Evolutionary conservation across 2,888 invertebrate species (phyloP), one percentile per base, ranked within the genome.

Genomic region (Cantharis nigra): DNA sequence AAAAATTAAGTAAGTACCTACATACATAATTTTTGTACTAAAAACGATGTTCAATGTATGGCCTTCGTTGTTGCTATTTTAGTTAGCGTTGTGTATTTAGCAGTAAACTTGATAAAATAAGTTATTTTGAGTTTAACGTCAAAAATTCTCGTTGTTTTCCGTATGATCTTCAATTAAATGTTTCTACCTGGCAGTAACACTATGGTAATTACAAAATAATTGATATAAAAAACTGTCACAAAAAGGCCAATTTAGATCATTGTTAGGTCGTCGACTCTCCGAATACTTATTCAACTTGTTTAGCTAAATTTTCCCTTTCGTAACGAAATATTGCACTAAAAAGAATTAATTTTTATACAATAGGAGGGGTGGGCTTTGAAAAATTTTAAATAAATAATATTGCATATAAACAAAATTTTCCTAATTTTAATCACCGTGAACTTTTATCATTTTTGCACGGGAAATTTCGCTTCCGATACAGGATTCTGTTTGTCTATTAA

Each of bases 101-200:
- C 13, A 16, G 26, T 62, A 63, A 70, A 70, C 70, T 23, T 23
- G 70, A 63, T 63, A 64, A 63, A 71, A 64, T 26, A 63, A 71
- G 71, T 64, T 71, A 70, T 71, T 64, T 64, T 71, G 64, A 63
- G n/a, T 71, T 71, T 71, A 20, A 71, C 28, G 13, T 71, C 30
- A 71, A 71, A 70, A 30, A 18, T 20, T 71, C 14, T n/a, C 14
- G 9, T 63, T 71, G 26, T 26, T 18, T 26, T 73, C 13, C 20
- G 18, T 73, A n/a, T 11, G 11, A 71, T 67, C 64, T 72, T 69
- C 20, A 69, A 49, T 73, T 33, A 73, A 73, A 73, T 73, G 72
- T 73, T 67, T 73, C 72, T 73, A 73, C 72, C 72, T 73, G 72
- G 72, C 72, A 73, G 72, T 73, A 69, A 67, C 67, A 30, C 67